phyloP scores from a whole-genome alignment of 2,113 vertebrate species.

The Misgurnus anguillicaudatus region DNA sequence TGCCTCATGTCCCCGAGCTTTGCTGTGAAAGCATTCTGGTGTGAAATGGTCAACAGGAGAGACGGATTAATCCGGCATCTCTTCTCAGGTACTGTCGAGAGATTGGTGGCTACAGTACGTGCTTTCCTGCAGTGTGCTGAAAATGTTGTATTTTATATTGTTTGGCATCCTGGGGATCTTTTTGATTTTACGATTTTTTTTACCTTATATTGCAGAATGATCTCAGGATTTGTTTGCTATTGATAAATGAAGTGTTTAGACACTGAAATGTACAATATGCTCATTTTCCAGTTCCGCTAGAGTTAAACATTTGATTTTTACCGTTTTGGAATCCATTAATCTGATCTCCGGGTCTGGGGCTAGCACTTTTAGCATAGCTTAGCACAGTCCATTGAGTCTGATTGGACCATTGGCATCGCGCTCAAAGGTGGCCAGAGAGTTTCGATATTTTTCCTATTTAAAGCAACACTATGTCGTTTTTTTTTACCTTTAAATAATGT shows the following conservation, averaged over 20 bases:
- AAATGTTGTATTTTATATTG: not conserved
- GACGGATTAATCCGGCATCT: constrained; percentile 32
- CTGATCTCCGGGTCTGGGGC: too few species aligned
- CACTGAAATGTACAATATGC: too few species aligned
- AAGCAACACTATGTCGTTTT: too few species aligned
- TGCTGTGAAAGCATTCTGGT: constrained; percentile 42
- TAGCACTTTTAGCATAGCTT: too few species aligned
- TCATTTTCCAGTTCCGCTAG: too few species aligned
- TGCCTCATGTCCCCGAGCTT: constrained; percentile 12
- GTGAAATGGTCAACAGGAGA: constrained; percentile 38
- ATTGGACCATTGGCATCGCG: too few species aligned
- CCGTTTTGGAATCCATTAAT: too few species aligned
- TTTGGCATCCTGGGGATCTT: not conserved
- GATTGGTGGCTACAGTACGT: not conserved
- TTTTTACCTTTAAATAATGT: too few species aligned
- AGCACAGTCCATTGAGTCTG: too few species aligned
- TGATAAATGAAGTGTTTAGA: not conserved
- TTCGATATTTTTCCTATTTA: too few species aligned
- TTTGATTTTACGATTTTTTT: not conserved
- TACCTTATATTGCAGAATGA: not conserved
- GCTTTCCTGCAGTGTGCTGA: not conserved
- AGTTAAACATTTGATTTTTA: too few species aligned
- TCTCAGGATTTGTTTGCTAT: not conserved
- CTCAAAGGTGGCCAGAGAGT: too few species aligned
- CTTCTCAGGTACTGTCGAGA: constrained; percentile 1